phyloP scores from a whole-genome alignment of 1,140 invertebrate genomes.

The Eueides isabella region DNA sequence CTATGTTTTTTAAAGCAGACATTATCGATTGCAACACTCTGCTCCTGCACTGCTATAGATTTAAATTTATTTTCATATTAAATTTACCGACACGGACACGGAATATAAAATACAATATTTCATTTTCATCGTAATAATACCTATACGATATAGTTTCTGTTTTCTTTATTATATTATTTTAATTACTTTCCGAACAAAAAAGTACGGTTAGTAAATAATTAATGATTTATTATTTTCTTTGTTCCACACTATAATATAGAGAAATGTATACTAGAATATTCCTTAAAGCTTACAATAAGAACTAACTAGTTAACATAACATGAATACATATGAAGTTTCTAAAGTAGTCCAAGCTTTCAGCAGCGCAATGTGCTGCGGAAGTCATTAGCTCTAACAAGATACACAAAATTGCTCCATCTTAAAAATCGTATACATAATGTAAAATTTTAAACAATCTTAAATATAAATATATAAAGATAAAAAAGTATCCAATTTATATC shows the following conservation, averaged over 20 bases:
- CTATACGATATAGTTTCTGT: neutral
- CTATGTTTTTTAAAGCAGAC: no score
- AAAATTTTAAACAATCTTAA: neutral
- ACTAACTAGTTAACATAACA: slow-evolving; percentile 14
- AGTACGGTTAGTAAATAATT: neutral
- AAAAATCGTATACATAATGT: neutral
- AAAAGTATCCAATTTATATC: no score
- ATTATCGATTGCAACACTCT: no score
- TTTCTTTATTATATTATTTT: slow-evolving; percentile 2
- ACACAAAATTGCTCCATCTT: slow-evolving; percentile 11
- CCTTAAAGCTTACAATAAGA: slow-evolving; percentile 11
- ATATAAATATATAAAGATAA: no score
- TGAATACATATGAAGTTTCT: slow-evolving; percentile 27
- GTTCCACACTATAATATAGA: slow-evolving; percentile 6
- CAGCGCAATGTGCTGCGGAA: slow-evolving; percentile 28
- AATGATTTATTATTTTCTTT: slow-evolving; percentile 16
- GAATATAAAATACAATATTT: neutral
- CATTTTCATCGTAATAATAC: neutral
- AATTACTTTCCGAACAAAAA: neutral
- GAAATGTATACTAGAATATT: neutral
- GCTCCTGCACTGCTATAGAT: no score
- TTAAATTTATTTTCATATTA: no score
- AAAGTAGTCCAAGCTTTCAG: slow-evolving; percentile 25
- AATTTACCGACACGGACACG: no score
- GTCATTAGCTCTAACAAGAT: slow-evolving; percentile 30